Conservation (phyloP, 2,113 vertebrate species). For the Pteruthius melanotis region DNA sequence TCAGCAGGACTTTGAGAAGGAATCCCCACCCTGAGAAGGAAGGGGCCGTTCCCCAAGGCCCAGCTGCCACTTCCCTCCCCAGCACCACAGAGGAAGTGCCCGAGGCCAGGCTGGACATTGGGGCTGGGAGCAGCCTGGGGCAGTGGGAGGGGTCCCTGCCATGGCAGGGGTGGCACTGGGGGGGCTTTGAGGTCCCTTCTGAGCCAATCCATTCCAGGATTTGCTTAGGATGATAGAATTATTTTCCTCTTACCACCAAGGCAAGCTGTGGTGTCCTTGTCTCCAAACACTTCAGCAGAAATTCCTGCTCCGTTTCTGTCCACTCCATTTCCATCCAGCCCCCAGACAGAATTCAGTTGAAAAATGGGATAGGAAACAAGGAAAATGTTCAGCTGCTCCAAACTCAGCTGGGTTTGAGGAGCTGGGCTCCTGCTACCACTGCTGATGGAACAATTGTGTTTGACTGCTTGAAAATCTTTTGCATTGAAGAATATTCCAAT, state of each 20-base stretch:
- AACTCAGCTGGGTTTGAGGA: not conserved
- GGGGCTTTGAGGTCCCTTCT: not conserved
- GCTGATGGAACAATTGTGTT: not conserved
- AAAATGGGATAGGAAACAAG: not conserved
- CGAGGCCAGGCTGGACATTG: accelerated
- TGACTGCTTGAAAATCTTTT: not conserved
- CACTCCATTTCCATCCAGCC: not conserved
- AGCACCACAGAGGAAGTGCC: not conserved
- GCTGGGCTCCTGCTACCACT: not conserved
- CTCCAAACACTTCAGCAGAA: not conserved
- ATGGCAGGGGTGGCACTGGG: not conserved
- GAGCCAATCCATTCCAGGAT: not conserved
- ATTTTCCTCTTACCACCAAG: not conserved
- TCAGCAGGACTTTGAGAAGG: not conserved
- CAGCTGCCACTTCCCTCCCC: not conserved
- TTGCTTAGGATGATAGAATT: accelerated
- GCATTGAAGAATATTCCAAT: not conserved
- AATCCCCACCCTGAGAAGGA: not conserved
- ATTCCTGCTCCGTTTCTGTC: not conserved
- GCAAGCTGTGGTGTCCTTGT: not conserved
- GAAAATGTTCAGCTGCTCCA: not conserved
- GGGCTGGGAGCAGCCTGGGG: not conserved
- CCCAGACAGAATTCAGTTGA: not conserved
- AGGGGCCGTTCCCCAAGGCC: not conserved
- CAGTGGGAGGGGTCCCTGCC: not conserved